Evolutionary conservation across 2,888 invertebrate genomes (phyloP).

Genomic region (Diadromus collaris): DNA sequence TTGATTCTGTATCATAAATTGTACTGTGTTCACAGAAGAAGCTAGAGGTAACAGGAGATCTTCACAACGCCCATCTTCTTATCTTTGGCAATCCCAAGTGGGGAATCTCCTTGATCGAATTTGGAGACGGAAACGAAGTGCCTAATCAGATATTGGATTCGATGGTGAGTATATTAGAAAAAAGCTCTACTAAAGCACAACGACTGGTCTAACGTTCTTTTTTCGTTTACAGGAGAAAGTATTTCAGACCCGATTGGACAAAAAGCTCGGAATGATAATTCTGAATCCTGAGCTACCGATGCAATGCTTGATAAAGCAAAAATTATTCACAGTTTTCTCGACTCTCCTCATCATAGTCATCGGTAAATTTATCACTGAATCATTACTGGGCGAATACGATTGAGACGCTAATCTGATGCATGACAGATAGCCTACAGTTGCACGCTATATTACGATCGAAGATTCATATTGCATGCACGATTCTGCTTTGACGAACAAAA

Average conservation of each 20-base stretch:
- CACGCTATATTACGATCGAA: conserved; percentile 36
- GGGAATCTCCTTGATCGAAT: conserved; percentile 85
- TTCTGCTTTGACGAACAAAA: conserved; percentile 40
- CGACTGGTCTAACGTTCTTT: neutral
- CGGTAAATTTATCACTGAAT: conserved; percentile 78
- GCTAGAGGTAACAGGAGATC: conserved; percentile 80
- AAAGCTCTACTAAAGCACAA: neutral
- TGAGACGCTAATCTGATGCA: conserved; percentile 32
- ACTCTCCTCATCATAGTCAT: conserved; percentile 78
- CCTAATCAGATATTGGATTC: conserved; percentile 74
- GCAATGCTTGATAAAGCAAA: conserved; percentile 83
- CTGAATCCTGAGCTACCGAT: conserved; percentile 84
- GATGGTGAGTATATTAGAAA: conserved; percentile 77
- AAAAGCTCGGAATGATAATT: conserved; percentile 83
- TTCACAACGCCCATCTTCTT: conserved; percentile 86
- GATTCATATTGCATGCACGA: conserved; percentile 50
- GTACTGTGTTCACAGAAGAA: conserved; percentile 78
- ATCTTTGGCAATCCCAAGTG: conserved; percentile 87
- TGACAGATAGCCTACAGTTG: conserved; percentile 20
- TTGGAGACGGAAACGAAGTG: conserved; percentile 74
- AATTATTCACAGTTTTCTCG: conserved; percentile 82
- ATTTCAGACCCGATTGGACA: conserved; percentile 81
- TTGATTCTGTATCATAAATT: conserved; percentile 4
- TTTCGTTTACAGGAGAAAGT: conserved; percentile 80
- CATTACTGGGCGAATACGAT: conserved; percentile 69